Evolutionary conservation across 2,113 vertebrate genomes (phyloP).

Genomic region (Pongo pygmaeus): DNA sequence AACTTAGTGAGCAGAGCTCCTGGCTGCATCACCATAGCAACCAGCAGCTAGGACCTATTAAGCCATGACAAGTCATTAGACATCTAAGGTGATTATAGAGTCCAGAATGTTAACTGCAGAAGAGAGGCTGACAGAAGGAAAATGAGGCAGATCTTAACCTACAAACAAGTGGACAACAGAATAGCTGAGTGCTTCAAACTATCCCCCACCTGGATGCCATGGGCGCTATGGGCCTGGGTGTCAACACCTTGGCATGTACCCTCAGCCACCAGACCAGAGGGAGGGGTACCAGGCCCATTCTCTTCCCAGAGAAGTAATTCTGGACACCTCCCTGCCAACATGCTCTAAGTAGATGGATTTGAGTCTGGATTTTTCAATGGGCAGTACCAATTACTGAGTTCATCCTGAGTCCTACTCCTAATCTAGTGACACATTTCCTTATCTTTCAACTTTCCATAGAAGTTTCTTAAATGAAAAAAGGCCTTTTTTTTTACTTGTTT

Average conservation of each 20-base stretch:
- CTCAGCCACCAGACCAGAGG: neutral
- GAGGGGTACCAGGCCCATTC: neutral
- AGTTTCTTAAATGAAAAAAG: neutral
- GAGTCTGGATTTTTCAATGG: neutral
- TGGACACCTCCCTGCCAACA: neutral
- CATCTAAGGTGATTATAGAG: conserved; percentile 50
- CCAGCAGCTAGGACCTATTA: conserved; percentile 49
- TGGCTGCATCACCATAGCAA: conserved; percentile 61
- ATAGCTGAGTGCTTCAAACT: neutral
- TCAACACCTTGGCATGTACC: neutral
- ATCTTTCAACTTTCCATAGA: neutral
- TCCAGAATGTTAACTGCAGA: conserved; percentile 12
- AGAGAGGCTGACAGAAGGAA: neutral
- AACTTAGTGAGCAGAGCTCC: conserved; percentile 22
- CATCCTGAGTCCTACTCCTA: neutral
- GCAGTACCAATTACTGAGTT: neutral
- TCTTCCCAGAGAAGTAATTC: neutral
- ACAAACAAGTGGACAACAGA: neutral
- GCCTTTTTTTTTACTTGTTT: neutral
- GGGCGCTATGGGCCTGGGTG: neutral
- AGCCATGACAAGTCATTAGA: conserved; percentile 38
- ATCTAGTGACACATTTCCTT: neutral
- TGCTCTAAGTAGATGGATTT: neutral
- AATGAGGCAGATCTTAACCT: neutral
- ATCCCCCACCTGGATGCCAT: too few relatives aligned